Conservation (phyloP, 2,888 invertebrate genomes). For the Venusia cambrica region DNA sequence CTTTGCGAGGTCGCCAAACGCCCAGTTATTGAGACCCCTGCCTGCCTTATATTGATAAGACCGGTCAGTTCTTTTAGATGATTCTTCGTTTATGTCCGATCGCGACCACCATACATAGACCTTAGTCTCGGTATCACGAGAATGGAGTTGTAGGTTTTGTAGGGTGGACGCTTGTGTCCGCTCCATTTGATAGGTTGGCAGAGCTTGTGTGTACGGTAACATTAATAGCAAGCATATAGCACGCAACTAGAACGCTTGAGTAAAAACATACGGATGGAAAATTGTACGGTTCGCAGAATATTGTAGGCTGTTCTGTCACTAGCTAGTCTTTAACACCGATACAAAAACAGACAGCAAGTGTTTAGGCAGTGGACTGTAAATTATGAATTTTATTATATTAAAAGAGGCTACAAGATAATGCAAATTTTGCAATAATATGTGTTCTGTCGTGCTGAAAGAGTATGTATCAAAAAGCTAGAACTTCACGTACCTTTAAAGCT, state of each 20-base stretch:
- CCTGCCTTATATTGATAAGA: conserved; percentile 26
- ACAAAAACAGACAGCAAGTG: too few relatives aligned
- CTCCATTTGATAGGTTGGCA: conserved; percentile 67
- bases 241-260: conserved; percentile 69
- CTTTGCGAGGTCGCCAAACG: conserved; percentile 67
- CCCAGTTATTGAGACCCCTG: conserved; percentile 25
- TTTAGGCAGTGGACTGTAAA: too few relatives aligned
- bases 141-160: conserved; percentile 22
- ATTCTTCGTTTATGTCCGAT: conserved; percentile 15
- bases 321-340: too few relatives aligned
- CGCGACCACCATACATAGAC: conserved; percentile 20
- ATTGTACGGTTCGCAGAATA: conserved; percentile 36
- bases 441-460: too few relatives aligned
- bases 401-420: too few relatives aligned
- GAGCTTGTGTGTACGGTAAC: conserved; percentile 70
- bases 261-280: conserved; percentile 67
- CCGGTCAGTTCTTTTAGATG: conserved; percentile 18
- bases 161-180: conserved; percentile 60
- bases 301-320: conserved; percentile 10
- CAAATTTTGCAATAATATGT: too few relatives aligned
- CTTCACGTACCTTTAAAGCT: too few relatives aligned
- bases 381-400: too few relatives aligned
- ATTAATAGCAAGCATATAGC: conserved; percentile 77
- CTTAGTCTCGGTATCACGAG: conserved; percentile 12
- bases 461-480: too few relatives aligned